Conservation (phyloP, 2,888 invertebrate species). For the Nomada flava region DNA sequence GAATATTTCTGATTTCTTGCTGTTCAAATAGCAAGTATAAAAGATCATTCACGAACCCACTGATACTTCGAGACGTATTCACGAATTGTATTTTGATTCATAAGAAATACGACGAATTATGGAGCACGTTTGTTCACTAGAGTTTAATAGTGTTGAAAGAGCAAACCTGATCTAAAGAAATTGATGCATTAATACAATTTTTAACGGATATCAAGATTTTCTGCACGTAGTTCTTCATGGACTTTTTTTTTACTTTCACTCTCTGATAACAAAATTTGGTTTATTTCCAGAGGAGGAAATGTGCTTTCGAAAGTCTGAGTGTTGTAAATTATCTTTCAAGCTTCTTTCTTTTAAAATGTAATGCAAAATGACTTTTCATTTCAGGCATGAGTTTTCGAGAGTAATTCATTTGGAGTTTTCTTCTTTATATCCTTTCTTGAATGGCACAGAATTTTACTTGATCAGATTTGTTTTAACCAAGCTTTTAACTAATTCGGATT, state of each 20-base stretch:
- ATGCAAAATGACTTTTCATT: background rate
- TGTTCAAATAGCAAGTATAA: background rate
- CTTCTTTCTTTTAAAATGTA: background rate
- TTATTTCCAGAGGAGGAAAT: no score
- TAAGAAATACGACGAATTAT: no score
- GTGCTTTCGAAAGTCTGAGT: no score
- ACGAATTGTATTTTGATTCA: no score
- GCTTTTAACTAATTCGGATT: conserved; percentile 24
- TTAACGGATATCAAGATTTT: background rate
- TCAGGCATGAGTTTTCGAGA: no score
- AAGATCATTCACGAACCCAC: background rate
- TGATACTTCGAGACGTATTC: background rate
- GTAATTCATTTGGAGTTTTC: no score
- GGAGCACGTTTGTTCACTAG: no score
- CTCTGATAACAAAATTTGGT: no score
- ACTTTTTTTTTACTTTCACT: background rate
- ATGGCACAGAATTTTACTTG: conserved; percentile 1
- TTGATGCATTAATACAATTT: background rate
- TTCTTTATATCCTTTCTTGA: background rate
- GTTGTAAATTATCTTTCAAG: no score
- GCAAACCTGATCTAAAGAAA: background rate
- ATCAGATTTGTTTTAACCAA: background rate
- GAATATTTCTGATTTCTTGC: background rate
- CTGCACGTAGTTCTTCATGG: background rate
- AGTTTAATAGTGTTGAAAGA: no score